Evolutionary conservation across 2,888 invertebrate genomes (phyloP), one percentile per base, ranked within the genome.

Genomic region (Plutella xylostella): DNA sequence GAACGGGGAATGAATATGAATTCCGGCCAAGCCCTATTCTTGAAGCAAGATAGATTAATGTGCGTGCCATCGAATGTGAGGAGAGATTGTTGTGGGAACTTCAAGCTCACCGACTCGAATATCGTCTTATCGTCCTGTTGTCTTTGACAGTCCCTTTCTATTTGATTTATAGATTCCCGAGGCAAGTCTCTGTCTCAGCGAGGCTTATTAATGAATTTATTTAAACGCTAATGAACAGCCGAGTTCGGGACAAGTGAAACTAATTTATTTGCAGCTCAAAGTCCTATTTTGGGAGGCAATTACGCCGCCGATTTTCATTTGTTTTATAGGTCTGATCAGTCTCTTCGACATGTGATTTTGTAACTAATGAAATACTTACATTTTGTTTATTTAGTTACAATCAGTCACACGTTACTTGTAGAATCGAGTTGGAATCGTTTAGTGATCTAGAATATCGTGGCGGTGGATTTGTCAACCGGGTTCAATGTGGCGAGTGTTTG

Each of bases 141-240:
- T 82, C 68, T 69, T 54, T 78, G 78, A 80, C 82, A 77, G 74
- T 72, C 82, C 78, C 82, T 77, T 71, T 75, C 76, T 74, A 78
- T 82, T 82, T 83, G 82, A 83, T 83, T 82, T 82, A 83, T 82
- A 78, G 78, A 76, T 72, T 70, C 68, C 61, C 70, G 60, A 78
- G 79, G 70, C 73, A 77, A 78, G 73, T 73, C 68, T 68, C 70
- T 76, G 79, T 80, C 79, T 75, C 72, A 54, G 55, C 58, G 60
- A 58, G 61, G 66, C 72, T 79, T 78, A 82, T 83, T 82, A 83
- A 83, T 82, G 80, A 82, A 78, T 82, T 80, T 79, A 82, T 83
- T 82, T 79, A 74, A 82, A 79, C 76, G 69, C 72, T 82, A 83
- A 83, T 82, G 82, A 83, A 82, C 77, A 74, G 67, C 73, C 71